A percentile compares a stretch with the other conserved stretches of the same genome.
Evolutionary conservation across 2,888 invertebrate species (phyloP).

Genomic region (Ariolimax columbianus): DNA sequence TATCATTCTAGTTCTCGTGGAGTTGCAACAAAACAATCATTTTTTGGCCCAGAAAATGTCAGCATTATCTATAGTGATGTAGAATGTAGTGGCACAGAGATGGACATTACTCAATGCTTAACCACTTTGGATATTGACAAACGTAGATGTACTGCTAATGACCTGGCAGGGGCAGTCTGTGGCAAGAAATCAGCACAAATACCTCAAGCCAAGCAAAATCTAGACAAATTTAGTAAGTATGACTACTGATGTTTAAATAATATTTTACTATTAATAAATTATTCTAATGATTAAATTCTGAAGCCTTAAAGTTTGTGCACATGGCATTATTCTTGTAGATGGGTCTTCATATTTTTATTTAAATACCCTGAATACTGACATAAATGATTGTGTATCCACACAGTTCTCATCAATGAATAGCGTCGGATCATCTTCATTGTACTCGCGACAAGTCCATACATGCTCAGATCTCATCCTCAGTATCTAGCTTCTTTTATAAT

Average conservation of each 20-base stretch:
- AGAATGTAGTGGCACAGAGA: conserved; percentile 83
- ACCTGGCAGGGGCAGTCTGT: conserved; percentile 68
- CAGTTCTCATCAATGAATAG: too few relatives aligned
- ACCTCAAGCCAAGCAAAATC: too few relatives aligned
- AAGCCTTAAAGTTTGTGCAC: too few relatives aligned
- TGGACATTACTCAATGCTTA: conserved; percentile 53
- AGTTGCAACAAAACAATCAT: conserved; percentile 2
- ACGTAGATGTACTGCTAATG: conserved; percentile 61
- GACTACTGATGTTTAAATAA: background rate
- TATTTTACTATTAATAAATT: background rate
- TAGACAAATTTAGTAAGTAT: background rate
- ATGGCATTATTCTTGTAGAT: too few relatives aligned
- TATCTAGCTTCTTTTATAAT: too few relatives aligned
- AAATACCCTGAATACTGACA: too few relatives aligned
- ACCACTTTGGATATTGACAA: conserved; percentile 56
- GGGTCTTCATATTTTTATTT: too few relatives aligned
- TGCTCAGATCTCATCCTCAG: too few relatives aligned
- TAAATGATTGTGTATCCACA: too few relatives aligned
- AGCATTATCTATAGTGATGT: conserved; percentile 72
- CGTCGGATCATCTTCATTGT: too few relatives aligned
- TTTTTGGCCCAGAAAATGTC: conserved; percentile 57
- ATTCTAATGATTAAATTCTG: too few relatives aligned
- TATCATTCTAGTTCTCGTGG: conserved; percentile 48
- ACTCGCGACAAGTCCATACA: too few relatives aligned
- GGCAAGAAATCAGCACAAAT: background rate